A percentile compares a stretch with the other conserved stretches of the same genome.
Conservation (phyloP, 2,888 invertebrate genomes). For the Drosophila rubida region DNA sequence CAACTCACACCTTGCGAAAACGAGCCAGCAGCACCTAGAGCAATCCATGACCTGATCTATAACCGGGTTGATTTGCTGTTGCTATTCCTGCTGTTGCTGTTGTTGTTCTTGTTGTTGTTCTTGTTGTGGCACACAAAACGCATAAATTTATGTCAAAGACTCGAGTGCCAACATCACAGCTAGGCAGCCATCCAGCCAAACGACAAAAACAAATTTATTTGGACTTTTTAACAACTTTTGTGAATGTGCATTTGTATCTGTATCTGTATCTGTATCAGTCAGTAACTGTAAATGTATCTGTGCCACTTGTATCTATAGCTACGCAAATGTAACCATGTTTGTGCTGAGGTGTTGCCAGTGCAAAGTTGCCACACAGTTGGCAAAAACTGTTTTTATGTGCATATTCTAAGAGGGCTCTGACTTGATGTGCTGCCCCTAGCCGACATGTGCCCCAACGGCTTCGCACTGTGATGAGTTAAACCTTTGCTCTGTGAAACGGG, state of each 20-base stretch:
- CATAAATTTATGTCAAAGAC: slow-evolving; percentile 80
- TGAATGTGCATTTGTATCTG: slow-evolving; percentile 37
- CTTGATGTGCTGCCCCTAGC: not conserved
- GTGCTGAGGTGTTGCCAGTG: slow-evolving; percentile 38
- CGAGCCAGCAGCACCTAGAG: slow-evolving; percentile 33
- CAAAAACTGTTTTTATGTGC: slow-evolving; percentile 66
- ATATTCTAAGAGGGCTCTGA: slow-evolving; percentile 18
- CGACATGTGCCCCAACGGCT: slow-evolving; percentile 14
- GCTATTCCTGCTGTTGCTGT: slow-evolving; percentile 18
- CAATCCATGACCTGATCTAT: slow-evolving; percentile 69
- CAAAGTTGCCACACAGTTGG: slow-evolving; percentile 47
- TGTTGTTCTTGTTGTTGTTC: slow-evolving; percentile 22
- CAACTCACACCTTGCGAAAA: slow-evolving; percentile 5
- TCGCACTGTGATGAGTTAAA: slow-evolving; percentile 28
- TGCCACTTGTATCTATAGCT: slow-evolving; percentile 17
- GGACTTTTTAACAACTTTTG: slow-evolving; percentile 78
- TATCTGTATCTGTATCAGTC: slow-evolving; percentile 7
- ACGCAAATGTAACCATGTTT: slow-evolving; percentile 23
- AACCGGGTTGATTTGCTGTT: slow-evolving; percentile 49
- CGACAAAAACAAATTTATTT: slow-evolving; percentile 75
- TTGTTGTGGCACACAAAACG: slow-evolving; percentile 64
- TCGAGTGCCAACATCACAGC: slow-evolving; percentile 44
- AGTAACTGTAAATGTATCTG: not conserved
- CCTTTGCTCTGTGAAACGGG: slow-evolving; percentile 11
- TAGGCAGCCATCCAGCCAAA: not conserved